phyloP scores from a whole-genome alignment of 2,113 vertebrate genomes.

The Lonchura striata region DNA sequence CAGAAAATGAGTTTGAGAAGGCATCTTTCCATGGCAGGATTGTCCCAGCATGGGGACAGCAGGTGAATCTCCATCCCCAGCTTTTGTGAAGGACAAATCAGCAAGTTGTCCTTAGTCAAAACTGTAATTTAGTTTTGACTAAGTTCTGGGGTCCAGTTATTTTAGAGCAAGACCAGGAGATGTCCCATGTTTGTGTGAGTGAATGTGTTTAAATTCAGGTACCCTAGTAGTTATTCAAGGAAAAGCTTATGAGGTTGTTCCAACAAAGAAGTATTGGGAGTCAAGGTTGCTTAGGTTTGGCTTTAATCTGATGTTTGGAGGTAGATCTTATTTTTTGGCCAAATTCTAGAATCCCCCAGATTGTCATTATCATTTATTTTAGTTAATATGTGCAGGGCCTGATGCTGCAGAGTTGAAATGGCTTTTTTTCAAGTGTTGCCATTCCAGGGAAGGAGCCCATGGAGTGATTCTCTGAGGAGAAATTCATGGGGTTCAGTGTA shows the following conservation, averaged over 20 bases:
- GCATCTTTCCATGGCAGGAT: not conserved
- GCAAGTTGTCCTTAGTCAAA: not conserved
- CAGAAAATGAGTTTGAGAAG: not conserved
- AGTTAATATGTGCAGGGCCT: not conserved
- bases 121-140: not conserved
- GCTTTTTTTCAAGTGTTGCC: not conserved
- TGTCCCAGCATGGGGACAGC: not conserved
- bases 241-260: not conserved
- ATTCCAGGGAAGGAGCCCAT: not conserved
- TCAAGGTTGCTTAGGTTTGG: not conserved
- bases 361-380: not conserved
- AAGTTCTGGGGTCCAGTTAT: not conserved
- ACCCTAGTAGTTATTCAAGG: not conserved
- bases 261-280: not conserved
- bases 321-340: not conserved
- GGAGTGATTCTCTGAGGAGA: not conserved
- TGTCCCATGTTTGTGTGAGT: not conserved
- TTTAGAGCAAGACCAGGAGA: not conserved
- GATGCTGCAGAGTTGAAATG: not conserved
- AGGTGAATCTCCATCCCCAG: not conserved
- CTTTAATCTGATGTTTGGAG: not conserved
- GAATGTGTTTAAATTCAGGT: not conserved
- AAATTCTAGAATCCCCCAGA: not conserved
- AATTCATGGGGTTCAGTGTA: not conserved
- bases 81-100: not conserved